Base-by-base conservation (phyloP, 2,797 vertebrate species). In the Erethizon dorsatum region DNA sequence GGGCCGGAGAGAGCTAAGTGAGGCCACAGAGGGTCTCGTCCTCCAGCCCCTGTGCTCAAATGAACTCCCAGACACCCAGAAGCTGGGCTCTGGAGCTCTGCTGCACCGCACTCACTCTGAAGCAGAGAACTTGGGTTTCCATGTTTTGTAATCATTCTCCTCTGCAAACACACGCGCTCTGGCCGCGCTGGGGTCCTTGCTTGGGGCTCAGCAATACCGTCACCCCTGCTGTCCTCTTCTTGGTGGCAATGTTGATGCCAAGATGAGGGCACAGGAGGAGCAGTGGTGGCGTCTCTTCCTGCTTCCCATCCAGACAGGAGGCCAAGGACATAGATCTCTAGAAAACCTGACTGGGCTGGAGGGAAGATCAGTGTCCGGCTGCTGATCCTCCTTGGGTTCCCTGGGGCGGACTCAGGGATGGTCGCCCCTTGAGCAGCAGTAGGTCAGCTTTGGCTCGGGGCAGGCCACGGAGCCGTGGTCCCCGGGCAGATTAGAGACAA, bases 1-100 rank as follows among this genome's bases (percentile, higher is more conserved):
- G 73, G 67, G 87, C 82, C n/a, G 96, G 52, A 89, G 80, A 82
- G 96, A 90, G 59, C n/a, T 73, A 2, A 45, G 88, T 5, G 93
- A 93, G 93, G 95, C 97, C 14, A 26, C 80, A 3, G 20, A 17
- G 13, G 63, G 82, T 92, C 96, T 92, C 8, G 94, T 96, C 91
- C 93, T 85, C 69, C 96, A 96, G 75, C 95, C 77, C 71, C 83
- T 4, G 87, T 20, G 24, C 79, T 83, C 86, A 7, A 12, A 65
- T 75, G 47, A 61, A 79, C 79, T 77, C 78, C 2, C 0, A 22
- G 77, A 56, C 5, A 15, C 89, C 56, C 59, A 11, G 83, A 59
- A 67, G 57, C 61, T 33, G 0, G 4, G 41, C n/a, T 9, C 41
- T 2, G 10, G 1, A 67, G 73, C 41, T 41, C 33, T 11, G 50